These are phyloP conservation scores for Nycteola revayana DNA, from an alignment of 2,888 invertebrate genomes.

Conservation along the genomic window DNA sequence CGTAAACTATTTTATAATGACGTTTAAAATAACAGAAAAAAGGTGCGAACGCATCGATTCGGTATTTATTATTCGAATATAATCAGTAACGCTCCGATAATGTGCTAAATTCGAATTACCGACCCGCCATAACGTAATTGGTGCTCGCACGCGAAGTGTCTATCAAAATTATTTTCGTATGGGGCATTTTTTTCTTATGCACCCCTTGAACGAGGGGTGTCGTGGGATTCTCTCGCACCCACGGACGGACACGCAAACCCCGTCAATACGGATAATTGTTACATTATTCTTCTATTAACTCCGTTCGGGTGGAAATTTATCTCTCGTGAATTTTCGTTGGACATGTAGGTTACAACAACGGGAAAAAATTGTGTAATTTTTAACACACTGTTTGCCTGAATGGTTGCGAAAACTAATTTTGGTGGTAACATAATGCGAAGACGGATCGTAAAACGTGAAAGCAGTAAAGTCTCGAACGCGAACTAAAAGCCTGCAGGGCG, in stretches of 20 bases:
- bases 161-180: constrained; percentile 78
- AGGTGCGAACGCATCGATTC: constrained; percentile 69
- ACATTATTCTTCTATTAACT: constrained; percentile 81
- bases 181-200: constrained; percentile 64
- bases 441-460: constrained; percentile 56
- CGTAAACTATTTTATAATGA: constrained; percentile 63
- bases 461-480: constrained; percentile 57
- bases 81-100: constrained; percentile 71
- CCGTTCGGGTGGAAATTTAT: constrained; percentile 64
- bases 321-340: constrained; percentile 35
- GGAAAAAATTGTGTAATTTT: constrained; percentile 34
- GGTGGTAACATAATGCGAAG: constrained; percentile 56
- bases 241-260: constrained; percentile 61
- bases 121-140: constrained; percentile 59
- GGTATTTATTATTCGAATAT: constrained; percentile 60
- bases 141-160: constrained; percentile 77
- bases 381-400: constrained; percentile 34
- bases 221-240: constrained; percentile 51
- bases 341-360: too few relatives aligned
- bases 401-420: constrained; percentile 44
- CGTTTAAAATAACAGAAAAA: constrained; percentile 44
- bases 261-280: constrained; percentile 75
- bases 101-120: constrained; percentile 75
- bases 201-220: constrained; percentile 53
- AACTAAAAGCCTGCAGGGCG: constrained; percentile 63